Evolutionary conservation across 2,888 invertebrate genomes (phyloP), one percentile per base, ranked within the genome.

Genomic region (Scrobipalpa costella): DNA sequence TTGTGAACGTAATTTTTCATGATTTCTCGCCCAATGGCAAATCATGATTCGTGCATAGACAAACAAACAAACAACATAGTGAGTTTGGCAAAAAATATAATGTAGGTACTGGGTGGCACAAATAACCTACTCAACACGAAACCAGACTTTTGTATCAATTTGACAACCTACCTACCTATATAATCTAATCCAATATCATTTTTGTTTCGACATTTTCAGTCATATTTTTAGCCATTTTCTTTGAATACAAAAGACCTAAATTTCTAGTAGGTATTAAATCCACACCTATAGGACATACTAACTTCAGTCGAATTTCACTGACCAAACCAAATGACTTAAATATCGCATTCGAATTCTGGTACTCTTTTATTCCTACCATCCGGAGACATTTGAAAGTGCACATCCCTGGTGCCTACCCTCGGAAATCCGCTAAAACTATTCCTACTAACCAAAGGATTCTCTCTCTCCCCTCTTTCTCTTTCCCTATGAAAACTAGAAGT

Each of bases 331-430:
- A 64, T 9, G 13, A 65, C 7, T 73, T 71, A 84, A 70, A 94
- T 94, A 81, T 94, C 93, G 78, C 94, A 94, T 78, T 94, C 94
- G 73, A 94, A 94, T 78, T 94, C 94, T 5, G 94, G 88, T 64
- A 94, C 93, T 74, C 94, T 89, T 67, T 92, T 92, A 73, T 87
- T 92, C 38, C 90, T 81, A n/a, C 91, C 90, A 57, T 91, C 92
- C 13, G 90, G 85, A 47, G 86, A 81, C 77, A 88, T 78, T 71
- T 90, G 88, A 65, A 91, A 92, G 64, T 90, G 90, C 62, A 74
- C 80, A 36, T 90, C 90, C 57, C 90, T 84, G 0, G 86, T 75
- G 0, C 87, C 85, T 64, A 91, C 81, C 66, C 91, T 80, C 6
- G 89, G 92, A 69, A 90, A 92, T 7, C 90, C 92, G 67, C 85